phyloP scores from a whole-genome alignment of 2,797 vertebrate genomes.

The Anguilla pacifica region DNA sequence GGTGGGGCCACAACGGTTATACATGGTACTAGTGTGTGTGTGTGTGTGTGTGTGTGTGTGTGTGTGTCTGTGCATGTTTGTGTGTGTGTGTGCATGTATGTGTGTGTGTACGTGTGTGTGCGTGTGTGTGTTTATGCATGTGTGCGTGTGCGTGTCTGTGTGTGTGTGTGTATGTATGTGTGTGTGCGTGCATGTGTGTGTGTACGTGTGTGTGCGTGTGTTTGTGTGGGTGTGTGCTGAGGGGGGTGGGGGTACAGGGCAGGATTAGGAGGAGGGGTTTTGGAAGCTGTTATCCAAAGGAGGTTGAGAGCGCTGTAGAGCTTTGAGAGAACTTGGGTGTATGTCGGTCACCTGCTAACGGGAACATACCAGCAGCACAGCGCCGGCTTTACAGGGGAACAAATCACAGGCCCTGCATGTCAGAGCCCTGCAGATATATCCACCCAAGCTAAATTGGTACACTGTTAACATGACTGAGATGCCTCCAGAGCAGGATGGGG shows the following conservation, averaged over 20 bases:
- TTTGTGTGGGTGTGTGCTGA: background rate
- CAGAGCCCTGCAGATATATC: background rate
- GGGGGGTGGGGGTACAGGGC: background rate
- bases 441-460: background rate
- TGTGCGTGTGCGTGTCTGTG: background rate
- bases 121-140: background rate
- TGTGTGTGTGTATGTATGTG: too few species aligned
- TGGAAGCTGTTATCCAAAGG: slow-evolving; percentile 3
- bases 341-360: background rate
- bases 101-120: too few species aligned
- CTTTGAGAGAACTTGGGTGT: background rate
- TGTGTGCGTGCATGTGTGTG: background rate
- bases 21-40: background rate
- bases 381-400: background rate
- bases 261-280: slow-evolving; percentile 1
- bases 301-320: background rate
- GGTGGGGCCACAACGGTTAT: background rate
- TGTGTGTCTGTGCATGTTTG: background rate
- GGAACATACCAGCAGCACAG: background rate
- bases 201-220: background rate
- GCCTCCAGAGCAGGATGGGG: background rate
- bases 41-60: background rate
- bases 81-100: too few species aligned
- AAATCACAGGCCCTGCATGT: background rate
- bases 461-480: slow-evolving; percentile 1